Base-by-base conservation (phyloP, 2,113 vertebrate species). In the Rhegmatorhina hoffmannsi region DNA sequence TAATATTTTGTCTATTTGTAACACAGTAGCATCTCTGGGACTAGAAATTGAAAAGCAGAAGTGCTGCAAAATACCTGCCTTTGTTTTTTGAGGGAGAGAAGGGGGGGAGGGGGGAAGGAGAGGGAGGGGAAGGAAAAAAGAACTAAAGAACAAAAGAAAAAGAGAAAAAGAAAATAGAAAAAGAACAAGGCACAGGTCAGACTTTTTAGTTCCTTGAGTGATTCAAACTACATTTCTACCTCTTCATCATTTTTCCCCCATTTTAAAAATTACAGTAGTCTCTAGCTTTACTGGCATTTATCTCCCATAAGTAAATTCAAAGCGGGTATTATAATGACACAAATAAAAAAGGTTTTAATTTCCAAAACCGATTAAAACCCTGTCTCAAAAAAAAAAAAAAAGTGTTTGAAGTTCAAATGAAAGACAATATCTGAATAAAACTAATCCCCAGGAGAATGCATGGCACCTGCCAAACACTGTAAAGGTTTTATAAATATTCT, bases 401-500 rank as follows among this genome's bases (percentile, higher is more conserved):
- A 11, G 14, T 40, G 29, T 96, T 97, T 98, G 96, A 97, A 97
- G 96, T 98, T 98, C 95, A 98, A 97, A 97, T 95, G 95, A 98
- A 98, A 98, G 97, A 95, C 96, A 94, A 38, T 96, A 97, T 96
- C 96, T 91, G 91, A 97, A 96, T 84, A 95, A 92, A 49, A 93
- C 46, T 94, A 95, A 97, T 96, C 47, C 96, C 68, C 83, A 40
- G 7, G 96, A 96, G 97, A 96, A 94, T 74, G 62, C 53, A 50
- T 76, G 58, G 64, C 90, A 97, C 89, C 94, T 97, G 96, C 80
- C 95, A 95, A 43, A 84, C 84, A 94, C 87, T 91, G 59, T 91
- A 97, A 97, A 98, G 96, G 97, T 98, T 98, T 98, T 97, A 97
- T 96, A 98, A 98, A 98, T 95, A 87, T 98, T 98, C 94, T 97